Conservation (phyloP, 2,113 vertebrate species). For the Physeter macrocephalus region DNA sequence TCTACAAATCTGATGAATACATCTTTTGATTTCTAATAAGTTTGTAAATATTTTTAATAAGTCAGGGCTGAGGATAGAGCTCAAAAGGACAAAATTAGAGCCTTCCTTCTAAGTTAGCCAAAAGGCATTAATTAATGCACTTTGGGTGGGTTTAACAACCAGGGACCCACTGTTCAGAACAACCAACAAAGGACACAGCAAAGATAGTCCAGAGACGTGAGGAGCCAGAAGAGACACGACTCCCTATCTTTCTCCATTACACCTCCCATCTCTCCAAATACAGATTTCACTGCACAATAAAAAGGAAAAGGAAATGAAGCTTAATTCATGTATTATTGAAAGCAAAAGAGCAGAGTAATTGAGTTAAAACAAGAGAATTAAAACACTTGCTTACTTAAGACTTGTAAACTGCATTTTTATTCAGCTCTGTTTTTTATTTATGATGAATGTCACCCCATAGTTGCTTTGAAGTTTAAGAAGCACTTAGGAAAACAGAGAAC, state of each 20-base stretch:
- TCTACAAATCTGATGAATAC: background rate
- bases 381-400: background rate
- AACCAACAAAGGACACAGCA: background rate
- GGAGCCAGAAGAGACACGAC: rapidly evolving
- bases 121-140: background rate
- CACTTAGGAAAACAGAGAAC: background rate
- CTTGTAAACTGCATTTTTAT: background rate
- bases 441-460: background rate
- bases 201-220: rapidly evolving
- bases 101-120: background rate
- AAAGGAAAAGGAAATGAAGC: background rate
- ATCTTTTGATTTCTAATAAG: background rate
- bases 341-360: background rate
- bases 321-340: background rate
- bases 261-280: background rate
- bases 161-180: too few species aligned
- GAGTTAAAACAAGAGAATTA: constrained; percentile 2
- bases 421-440: constrained; percentile 15
- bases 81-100: background rate
- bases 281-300: background rate
- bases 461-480: constrained; percentile 18
- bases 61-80: background rate
- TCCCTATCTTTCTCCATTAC: background rate
- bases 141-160: too few species aligned
- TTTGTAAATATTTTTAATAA: background rate